Evolutionary conservation across 2,797 vertebrate genomes (phyloP), one percentile per base, ranked within the genome.

Genomic region (Enteromius paludinosus): DNA sequence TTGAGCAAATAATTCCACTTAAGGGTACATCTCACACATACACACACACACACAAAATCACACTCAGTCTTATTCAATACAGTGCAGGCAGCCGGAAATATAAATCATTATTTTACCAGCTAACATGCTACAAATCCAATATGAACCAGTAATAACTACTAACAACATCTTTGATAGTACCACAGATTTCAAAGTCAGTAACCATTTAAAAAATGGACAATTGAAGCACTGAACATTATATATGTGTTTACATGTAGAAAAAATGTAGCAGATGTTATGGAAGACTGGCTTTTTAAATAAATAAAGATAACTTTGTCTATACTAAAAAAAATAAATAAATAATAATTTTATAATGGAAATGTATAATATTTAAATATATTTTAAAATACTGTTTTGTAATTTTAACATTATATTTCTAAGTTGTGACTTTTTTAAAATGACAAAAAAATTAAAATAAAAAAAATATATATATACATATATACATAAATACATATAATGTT

Each of bases 1-100:
- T 18, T 23, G 56, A 82, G 73, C 62, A 73, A 70, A 71, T 79
- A 69, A 82, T 81, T 73, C 45, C 64, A 66, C 68, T 83, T 62
- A 56, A 73, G 56, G 47, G 47, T 30, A 8, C 3, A 28, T 25
- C n/a, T n/a, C 52, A 56, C 52, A 54, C 9, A 54, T n/a, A 30
- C 28, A 56, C 54, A n/a, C n/a, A n/a, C n/a, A n/a, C n/a, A n/a
- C n/a, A n/a, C n/a, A n/a, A 11, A 49, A 20, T 12, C 3, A 20
- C 45, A 30, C 45, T 12, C 5, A 8, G 5, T 56, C 66, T 45
- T 54, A 66, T 64, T 54, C 56, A 38, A 59, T 10, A 54, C 23
- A 30, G 49, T 49, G 28, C 28, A 62, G 25, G 59, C 59, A 17
- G 25, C 6, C 25, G 0, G 59, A 61, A 28, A 61, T 15, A 28